Base-by-base conservation (phyloP, 2,888 invertebrate species). In the Drosophila neoperkinsi region DNA sequence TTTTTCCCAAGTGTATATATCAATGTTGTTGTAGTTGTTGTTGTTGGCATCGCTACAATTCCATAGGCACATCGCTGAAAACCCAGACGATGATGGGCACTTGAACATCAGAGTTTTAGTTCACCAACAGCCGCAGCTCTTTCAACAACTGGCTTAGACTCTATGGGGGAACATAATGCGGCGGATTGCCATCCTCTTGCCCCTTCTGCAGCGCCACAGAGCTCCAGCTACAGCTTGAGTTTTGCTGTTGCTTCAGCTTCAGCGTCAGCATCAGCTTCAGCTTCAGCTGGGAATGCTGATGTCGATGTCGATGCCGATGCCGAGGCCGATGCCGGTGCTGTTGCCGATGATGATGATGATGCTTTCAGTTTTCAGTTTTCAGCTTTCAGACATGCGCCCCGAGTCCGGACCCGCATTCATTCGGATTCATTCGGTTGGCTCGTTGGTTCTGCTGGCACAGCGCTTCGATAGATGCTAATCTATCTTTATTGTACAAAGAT, bases 401-500 rank as follows among this genome's bases (percentile, higher is more conserved):
- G 34, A 33, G n/a, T 50, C 59, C 50, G 52, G 72, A 76, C 84
- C 82, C 84, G 84, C 81, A 82, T 38, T 56, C 81, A 69, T 64
- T 82, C 83, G 83, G 80, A 69, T 82, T 70, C 80, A 33, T 68
- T 82, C 84, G 78, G 55, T 49, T 36, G 5, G 81, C 55, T 62
- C 85, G 77, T 74, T 28, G 28, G 28, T 28, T 79, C 71, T 55
- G 79, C 76, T 78, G 85, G 85, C 83, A 82, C 76, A 74, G 81
- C 86, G 43, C 77, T 78, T 83, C 84, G 81, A 88, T 84, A 86
- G 84, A 84, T 84, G 84, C 86, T 81, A 81, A 88, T 88, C 84
- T 86, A 88, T 84, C 86, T 84, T 85, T 88, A 88, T 79, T 84
- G 88, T 88, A 66, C 86, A 85, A 81, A 84, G 86, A 84, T 86